Percentiles rank a stretch among this genome's conserved stretches.
Evolutionary conservation across 1,140 invertebrate species (phyloP).

Genomic region (Drosophila santomea): DNA sequence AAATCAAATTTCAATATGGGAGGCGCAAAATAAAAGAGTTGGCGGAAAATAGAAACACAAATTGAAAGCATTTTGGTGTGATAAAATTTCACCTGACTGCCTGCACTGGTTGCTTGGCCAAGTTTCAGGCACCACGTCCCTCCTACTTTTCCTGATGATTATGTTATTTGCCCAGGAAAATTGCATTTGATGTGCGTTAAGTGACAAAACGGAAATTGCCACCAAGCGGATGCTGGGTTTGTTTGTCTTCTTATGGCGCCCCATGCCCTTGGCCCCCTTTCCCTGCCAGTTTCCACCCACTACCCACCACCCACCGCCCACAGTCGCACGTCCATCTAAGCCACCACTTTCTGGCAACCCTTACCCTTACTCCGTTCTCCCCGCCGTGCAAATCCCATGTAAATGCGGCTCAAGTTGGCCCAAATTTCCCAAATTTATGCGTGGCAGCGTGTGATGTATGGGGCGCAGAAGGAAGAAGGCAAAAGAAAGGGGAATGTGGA

Average conservation of each 20-base stretch:
- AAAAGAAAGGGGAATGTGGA: neutral
- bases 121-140: slow-evolving; percentile 10
- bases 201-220: slow-evolving; percentile 73
- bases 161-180: slow-evolving; percentile 79
- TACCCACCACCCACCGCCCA: slow-evolving; percentile 3
- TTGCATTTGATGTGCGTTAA: slow-evolving; percentile 76
- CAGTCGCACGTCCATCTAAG: slow-evolving; percentile 17
- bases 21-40: slow-evolving; percentile 30
- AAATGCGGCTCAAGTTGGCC: slow-evolving; percentile 72
- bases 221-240: slow-evolving; percentile 63
- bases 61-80: slow-evolving; percentile 65
- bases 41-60: slow-evolving; percentile 43
- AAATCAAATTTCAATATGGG: slow-evolving; percentile 80
- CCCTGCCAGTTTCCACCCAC: neutral
- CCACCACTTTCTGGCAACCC: slow-evolving; percentile 11
- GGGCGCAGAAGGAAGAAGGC: slow-evolving; percentile 16
- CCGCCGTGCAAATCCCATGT: slow-evolving; percentile 63
- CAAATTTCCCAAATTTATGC: slow-evolving; percentile 76
- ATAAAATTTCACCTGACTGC: slow-evolving; percentile 47
- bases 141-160: slow-evolving; percentile 48
- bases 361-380: neutral
- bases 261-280: neutral
- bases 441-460: slow-evolving; percentile 72
- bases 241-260: slow-evolving; percentile 56
- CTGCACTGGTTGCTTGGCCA: slow-evolving; percentile 13